Evolutionary conservation across 1,140 invertebrate species (phyloP), one percentile per base, ranked within the genome.

Genomic region (Cryptotermes secundus): DNA sequence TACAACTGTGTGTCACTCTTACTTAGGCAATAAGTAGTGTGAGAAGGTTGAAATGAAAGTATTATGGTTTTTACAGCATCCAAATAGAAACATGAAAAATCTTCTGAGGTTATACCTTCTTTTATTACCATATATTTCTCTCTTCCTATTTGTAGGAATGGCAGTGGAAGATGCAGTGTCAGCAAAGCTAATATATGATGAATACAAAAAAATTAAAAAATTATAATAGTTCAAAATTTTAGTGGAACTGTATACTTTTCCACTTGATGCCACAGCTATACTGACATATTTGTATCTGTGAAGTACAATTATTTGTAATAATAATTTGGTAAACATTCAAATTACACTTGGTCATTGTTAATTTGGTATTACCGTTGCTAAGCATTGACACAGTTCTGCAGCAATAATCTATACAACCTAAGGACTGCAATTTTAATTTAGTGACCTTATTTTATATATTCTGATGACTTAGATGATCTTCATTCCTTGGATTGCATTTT

Each of bases 141-240:
- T 72, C n/a, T 72, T 72, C 14, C 26, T n/a, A n/a, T 82, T 88
- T 88, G 81, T 86, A 92, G 91, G 92, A 82, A 90, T 92, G 88
- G 91, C 90, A 10, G 87, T 90, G 24, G 91, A 92, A 88, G 92
- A 92, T 88, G 89, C 88, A 34, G 89, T 91, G 31, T 87, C 90
- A 80, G 91, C 90, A 34, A 88, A 91, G 79, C 85, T 92, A 19
- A 88, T 92, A 10, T 89, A 89, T 83, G 88, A 91, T 59, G 80
- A 83, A 49, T 86, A 86, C 80, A 83, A 84, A 84, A 83, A 49
- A 42, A 79, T 38, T 16, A 83, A 83, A 34, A 31, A 83, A 31
- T 35, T 81, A 35, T n/a, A n/a, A 49, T 19, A 22, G 26, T 24
- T 81, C 26, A 81, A 81, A 42, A 36, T 81, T 81, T 24, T 12